Evolutionary conservation across 2,888 invertebrate genomes (phyloP).

Genomic region (Diloba caeruleocephala): DNA sequence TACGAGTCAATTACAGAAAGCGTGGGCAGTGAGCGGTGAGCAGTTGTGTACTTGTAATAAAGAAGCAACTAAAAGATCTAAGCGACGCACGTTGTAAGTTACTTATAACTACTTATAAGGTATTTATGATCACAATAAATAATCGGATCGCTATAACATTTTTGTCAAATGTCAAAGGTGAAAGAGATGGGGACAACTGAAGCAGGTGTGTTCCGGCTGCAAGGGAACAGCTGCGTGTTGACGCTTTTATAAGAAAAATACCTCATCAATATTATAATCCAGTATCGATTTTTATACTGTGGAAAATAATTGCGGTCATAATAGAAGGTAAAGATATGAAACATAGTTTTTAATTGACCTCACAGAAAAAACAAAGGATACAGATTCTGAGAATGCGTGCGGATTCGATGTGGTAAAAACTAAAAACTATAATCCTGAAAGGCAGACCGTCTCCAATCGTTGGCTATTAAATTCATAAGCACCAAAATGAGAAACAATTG

Average conservation of each 20-base stretch:
- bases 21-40: constrained; percentile 34
- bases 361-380: constrained; percentile 46
- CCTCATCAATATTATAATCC: constrained; percentile 56
- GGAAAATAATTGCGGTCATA: constrained; percentile 48
- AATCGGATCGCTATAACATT: constrained; percentile 50
- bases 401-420: constrained; percentile 52
- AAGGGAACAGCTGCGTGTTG: constrained; percentile 67
- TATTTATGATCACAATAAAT: constrained; percentile 52
- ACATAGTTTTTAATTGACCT: constrained; percentile 42
- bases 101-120: constrained; percentile 37
- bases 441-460: constrained; percentile 51
- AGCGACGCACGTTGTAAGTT: constrained; percentile 24
- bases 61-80: constrained; percentile 34
- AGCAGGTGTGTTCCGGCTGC: constrained; percentile 72
- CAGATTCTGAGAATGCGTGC: constrained; percentile 50
- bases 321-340: constrained; percentile 38
- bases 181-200: constrained; percentile 63
- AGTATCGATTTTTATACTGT: constrained; percentile 55
- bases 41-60: constrained; percentile 38
- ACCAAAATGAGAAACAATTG: constrained; percentile 52
- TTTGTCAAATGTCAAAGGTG: constrained; percentile 81
- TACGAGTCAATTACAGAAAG: constrained; percentile 57
- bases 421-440: constrained; percentile 43
- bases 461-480: constrained; percentile 53
- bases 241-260: constrained; percentile 60